phyloP scores from a whole-genome alignment of 1,140 invertebrate genomes.

The Drosophila miranda region DNA sequence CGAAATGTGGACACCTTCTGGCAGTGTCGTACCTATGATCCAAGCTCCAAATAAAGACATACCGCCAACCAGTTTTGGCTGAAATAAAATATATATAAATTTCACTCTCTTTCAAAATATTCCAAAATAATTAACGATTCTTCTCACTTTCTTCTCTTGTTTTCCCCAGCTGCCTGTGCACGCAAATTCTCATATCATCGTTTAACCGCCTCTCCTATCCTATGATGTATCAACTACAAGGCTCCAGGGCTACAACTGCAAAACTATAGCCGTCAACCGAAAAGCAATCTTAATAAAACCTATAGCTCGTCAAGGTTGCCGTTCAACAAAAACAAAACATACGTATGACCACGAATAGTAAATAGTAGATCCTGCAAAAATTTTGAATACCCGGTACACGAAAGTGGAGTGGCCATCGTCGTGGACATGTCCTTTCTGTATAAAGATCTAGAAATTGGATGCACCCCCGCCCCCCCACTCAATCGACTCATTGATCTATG shows the following conservation, averaged over 20 bases:
- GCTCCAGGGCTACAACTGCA: constrained; percentile 6
- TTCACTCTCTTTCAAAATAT: background rate
- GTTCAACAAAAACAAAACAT: constrained; percentile 33
- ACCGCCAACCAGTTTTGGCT: too few species aligned
- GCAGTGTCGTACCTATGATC: too few species aligned
- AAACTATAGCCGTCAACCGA: constrained; percentile 16
- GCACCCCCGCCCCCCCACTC: too few species aligned
- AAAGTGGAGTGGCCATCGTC: too few species aligned
- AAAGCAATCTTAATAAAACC: constrained; percentile 34
- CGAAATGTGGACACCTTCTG: too few species aligned
- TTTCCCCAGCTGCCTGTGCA: constrained; percentile 27
- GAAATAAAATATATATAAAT: too few species aligned
- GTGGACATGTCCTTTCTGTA: too few species aligned
- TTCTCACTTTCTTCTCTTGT: too few species aligned
- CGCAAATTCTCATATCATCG: constrained; percentile 36
- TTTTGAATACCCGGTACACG: too few species aligned
- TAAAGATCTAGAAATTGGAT: too few species aligned
- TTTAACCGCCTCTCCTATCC: constrained; percentile 35
- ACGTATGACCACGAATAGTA: constrained; percentile 27
- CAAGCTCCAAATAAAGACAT: too few species aligned
- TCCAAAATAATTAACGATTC: background rate
- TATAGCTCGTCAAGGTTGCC: constrained; percentile 16
- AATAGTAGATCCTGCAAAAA: constrained; percentile 20
- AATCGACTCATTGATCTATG: too few species aligned
- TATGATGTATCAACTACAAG: constrained; percentile 34